Evolutionary conservation across 2,113 vertebrate species (phyloP), one percentile per base, ranked within the genome.

Genomic region (Eonycteris spelaea): DNA sequence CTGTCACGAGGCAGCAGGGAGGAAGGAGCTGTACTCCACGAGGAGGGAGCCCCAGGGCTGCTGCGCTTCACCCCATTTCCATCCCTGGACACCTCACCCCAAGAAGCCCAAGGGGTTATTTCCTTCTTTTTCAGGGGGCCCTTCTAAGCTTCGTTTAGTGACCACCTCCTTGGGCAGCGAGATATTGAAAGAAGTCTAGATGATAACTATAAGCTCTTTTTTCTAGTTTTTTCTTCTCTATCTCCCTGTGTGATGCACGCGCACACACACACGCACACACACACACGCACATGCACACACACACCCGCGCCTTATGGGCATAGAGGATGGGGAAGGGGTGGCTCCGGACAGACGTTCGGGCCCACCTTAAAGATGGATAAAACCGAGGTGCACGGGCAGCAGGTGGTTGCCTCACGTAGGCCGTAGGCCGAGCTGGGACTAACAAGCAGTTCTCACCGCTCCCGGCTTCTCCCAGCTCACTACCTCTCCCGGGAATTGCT

Each of bases 1-100:
- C 22, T 3, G 3, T 10, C 1, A 3, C 30, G n/a, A 57, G 57
- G 14, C 5, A 30, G 18, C 12, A 0, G 0, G 33, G 11, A 2
- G 12, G 13, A 74, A 35, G 35, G 51, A 3, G 40, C 26, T 6
- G 43, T 19, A 18, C 13, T 28, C n/a, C 43, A 26, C 3, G 24
- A 5, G 55, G 43, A 30, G 12, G 13, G 33, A 38, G 24, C 22
- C 22, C 65, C 71, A 5, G 57, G 26, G 43, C 61, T 0, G 4
- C n/a, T 1, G 5, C 1, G 65, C 3, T 1, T 7, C 8, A 6
- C 10, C 57, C 45, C 68, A 7, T 30, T 26, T 13, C 63, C 15
- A 33, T 7, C 48, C 7, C 45, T 2, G 16, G 35, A n/a, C 51
- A 19, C 26, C 14, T 55, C 40, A 14, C 35, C n/a, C 5, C 14